A percentile compares a stretch with the other conserved stretches of the same genome.
phyloP scores from a whole-genome alignment of 1,140 invertebrate genomes.

The Listronotus oregonensis region DNA sequence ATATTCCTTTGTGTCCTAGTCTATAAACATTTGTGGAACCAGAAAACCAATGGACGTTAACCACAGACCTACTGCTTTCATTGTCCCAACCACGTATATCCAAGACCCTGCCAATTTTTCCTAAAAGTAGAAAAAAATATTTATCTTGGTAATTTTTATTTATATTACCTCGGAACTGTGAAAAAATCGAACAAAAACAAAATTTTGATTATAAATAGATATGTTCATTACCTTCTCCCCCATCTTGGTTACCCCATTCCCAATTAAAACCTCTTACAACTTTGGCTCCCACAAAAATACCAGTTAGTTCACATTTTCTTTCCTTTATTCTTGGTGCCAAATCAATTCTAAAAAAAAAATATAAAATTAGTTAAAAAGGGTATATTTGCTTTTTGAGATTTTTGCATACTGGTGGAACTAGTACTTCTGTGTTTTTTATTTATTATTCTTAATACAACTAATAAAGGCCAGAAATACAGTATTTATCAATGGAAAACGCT shows the following conservation, averaged over 20 bases:
- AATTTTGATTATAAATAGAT: too few species aligned
- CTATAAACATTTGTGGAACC: slow-evolving; percentile 82
- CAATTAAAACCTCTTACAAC: slow-evolving; percentile 87
- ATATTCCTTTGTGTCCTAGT: slow-evolving; percentile 85
- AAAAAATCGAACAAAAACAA: too few species aligned
- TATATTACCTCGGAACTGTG: not conserved
- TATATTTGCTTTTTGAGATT: too few species aligned
- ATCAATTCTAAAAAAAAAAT: slow-evolving; percentile 65
- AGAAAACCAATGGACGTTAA: slow-evolving; percentile 82
- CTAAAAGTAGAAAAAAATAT: slow-evolving; percentile 49
- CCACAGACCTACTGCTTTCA: slow-evolving; percentile 85
- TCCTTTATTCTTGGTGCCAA: slow-evolving; percentile 69
- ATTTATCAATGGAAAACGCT: too few species aligned
- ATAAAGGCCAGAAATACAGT: too few species aligned
- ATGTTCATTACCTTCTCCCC: slow-evolving; percentile 66
- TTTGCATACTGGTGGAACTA: too few species aligned
- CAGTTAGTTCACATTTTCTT: slow-evolving; percentile 72
- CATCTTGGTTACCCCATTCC: slow-evolving; percentile 92
- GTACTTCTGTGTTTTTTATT: too few species aligned
- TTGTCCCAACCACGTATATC: slow-evolving; percentile 91
- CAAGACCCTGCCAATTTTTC: slow-evolving; percentile 79
- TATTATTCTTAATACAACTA: too few species aligned
- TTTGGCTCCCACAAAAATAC: slow-evolving; percentile 85
- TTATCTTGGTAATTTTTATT: too few species aligned
- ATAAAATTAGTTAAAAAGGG: not conserved